Evolutionary conservation across 2,113 vertebrate genomes (phyloP).

Genomic region (Dipodomys stephensi): DNA sequence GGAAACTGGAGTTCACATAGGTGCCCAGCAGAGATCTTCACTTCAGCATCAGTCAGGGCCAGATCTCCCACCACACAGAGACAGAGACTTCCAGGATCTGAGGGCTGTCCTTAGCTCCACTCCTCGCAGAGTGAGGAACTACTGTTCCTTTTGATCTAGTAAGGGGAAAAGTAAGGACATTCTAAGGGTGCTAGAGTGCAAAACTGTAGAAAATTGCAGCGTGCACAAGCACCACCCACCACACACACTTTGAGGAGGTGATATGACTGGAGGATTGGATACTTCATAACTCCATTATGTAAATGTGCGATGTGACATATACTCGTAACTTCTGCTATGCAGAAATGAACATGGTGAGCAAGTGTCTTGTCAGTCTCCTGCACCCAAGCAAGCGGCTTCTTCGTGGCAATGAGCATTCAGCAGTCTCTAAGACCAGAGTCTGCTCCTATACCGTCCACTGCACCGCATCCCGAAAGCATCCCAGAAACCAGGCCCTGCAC

Average conservation of each 20-base stretch:
- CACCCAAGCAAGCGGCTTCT: not conserved
- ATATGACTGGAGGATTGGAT: not conserved
- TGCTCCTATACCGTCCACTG: fast-evolving
- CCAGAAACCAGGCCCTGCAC: not conserved
- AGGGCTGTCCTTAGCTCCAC: slow-evolving; percentile 72
- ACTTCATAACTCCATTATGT: not conserved
- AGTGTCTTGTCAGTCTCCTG: not conserved
- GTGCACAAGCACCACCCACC: too few relatives aligned
- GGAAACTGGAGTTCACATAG: not conserved
- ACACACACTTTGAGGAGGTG: not conserved
- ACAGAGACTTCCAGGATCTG: slow-evolving; percentile 74
- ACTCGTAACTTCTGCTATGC: not conserved
- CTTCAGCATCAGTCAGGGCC: slow-evolving; percentile 13
- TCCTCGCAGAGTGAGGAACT: slow-evolving; percentile 77
- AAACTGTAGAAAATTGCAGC: not conserved
- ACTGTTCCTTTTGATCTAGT: slow-evolving; percentile 82
- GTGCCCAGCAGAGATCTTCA: slow-evolving; percentile 23
- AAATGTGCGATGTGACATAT: not conserved
- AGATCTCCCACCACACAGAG: slow-evolving; percentile 70
- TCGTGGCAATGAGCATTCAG: fast-evolving
- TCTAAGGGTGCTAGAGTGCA: not conserved
- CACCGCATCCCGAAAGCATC: not conserved
- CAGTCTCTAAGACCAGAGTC: not conserved
- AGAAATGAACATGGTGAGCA: not conserved
- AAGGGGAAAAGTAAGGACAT: slow-evolving; percentile 27